Evolutionary conservation across 2,797 vertebrate species (phyloP), one percentile per base, ranked within the genome.

Genomic region (Enteromius argenteus): DNA sequence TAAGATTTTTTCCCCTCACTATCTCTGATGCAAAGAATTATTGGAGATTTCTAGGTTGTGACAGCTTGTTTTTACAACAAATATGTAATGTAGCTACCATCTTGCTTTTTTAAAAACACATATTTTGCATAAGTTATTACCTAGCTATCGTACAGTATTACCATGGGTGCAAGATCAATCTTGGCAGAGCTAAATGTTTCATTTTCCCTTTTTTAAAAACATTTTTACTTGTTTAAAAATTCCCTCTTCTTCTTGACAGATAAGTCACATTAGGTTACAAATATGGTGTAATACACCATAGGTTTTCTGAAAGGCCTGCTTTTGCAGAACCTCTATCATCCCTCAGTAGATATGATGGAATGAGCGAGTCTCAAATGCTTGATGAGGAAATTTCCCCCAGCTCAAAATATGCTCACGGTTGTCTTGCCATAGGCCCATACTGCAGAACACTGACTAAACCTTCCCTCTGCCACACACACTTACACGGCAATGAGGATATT

Each of bases 401-500:
- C 46, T 71, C 37, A 35, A 21, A 79, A 62, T 69, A 17, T 60
- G 21, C 53, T 53, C 75, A 72, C 30, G 19, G 80, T 79, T 64
- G 44, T 79, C 51, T 84, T 71, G 73, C 72, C 46, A 81, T 69
- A 44, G 87, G 84, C 84, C 81, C 44, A 62, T 49, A 71, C 72
- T 64, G 76, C 58, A 78, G 74, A 85, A 73, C 77, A 80, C 72
- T 76, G 77, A 39, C 74, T 87, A 89, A 90, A 84, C 78, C 82
- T 79, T 77, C 74, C 86, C 86, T 81, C 87, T 88, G 85, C 86
- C 67, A 44, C 72, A 88, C 83, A 75, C 81, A 80, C 84, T 37
- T 87, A 89, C 85, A 89, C 78, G 89, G 68, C 82, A 88, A 91
- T 69, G 83, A 88, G 89, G 91, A 91, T 93, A 93, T 94, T 93